These are phyloP conservation scores for Pseudomyrmex gracilis DNA, from an alignment of 1,140 invertebrate species.

Conservation along the genomic window DNA sequence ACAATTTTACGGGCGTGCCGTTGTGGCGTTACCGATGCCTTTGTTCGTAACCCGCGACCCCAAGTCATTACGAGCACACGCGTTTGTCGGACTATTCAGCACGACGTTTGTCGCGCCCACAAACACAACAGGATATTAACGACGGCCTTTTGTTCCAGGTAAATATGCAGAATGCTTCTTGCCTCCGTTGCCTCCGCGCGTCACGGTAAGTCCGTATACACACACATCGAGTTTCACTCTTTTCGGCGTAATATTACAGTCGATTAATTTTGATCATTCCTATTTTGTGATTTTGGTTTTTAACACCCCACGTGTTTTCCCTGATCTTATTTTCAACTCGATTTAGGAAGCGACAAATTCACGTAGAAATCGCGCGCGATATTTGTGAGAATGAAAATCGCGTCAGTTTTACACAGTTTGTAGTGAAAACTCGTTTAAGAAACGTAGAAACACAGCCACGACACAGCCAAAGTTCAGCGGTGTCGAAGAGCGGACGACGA, in stretches of 20 bases:
- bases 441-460: slow-evolving; percentile 12
- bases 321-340: slow-evolving; percentile 43
- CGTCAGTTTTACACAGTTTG: too few species aligned
- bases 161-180: slow-evolving; percentile 65
- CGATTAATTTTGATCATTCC: too few species aligned
- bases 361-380: neutral
- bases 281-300: too few species aligned
- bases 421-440: neutral
- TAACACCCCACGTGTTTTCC: neutral
- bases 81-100: slow-evolving; percentile 63
- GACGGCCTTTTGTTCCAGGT: slow-evolving; percentile 71
- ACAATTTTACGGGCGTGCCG: slow-evolving; percentile 55
- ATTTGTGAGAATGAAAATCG: neutral
- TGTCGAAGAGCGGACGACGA: slow-evolving; percentile 70
- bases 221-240: too few species aligned
- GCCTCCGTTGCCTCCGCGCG: neutral
- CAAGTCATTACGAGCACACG: slow-evolving; percentile 32
- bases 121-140: slow-evolving; percentile 53
- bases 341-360: slow-evolving; percentile 55
- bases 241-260: too few species aligned
- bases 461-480: slow-evolving; percentile 68
- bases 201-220: slow-evolving; percentile 25
- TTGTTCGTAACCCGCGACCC: slow-evolving; percentile 49
- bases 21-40: slow-evolving; percentile 42
- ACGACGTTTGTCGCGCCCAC: slow-evolving; percentile 58